Evolutionary conservation across 2,888 invertebrate species (phyloP), one percentile per base, ranked within the genome.

Genomic region (Lissocephala sabroskyi): DNA sequence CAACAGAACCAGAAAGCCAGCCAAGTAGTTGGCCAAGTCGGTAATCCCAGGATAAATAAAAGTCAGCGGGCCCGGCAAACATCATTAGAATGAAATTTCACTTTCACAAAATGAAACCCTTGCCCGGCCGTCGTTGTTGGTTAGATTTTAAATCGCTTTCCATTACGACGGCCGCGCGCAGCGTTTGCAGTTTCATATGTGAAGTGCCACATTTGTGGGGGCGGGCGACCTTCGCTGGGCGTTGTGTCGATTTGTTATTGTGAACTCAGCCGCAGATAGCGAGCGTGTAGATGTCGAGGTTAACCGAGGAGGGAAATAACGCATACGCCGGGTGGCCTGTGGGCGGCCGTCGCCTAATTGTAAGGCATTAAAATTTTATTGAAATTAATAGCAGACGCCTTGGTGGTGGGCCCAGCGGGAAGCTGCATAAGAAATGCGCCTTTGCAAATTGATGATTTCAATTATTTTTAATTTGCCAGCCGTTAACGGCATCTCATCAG

Each of bases 401-500:
- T 14, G 33, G 50, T 42, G 41, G n/a, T n/a, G 47, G 7, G 7
- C 7, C 7, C 23, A 23, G 23, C 3, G 23, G 23, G 23, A 23
- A 23, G 23, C 23, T 3, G 7, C 23, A 23, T 3, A 23, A 23
- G 23, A n/a, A n/a, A 23, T 19, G 29, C 30, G 28, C n/a, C 35
- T 23, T 52, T 36, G 37, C 10, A 52, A 67, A 75, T 68, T 71
- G 62, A 75, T 75, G 73, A 52, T 42, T 41, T 45, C 57, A 67
- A 59, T 71, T 62, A 64, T 49, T 62, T 64, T 75, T 75, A 75
- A 68, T 68, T 75, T 56, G 46, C 67, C 62, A 59, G 55, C 50
- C 76, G 52, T 65, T 67, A 75, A 58, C 59, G 57, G 59, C 65
- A 62, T 64, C 76, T 67, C 76, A 68, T 68, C 68, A 75, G 67